Evolutionary conservation across 2,797 vertebrate species (phyloP).

Genomic region (Emys orbicularis): DNA sequence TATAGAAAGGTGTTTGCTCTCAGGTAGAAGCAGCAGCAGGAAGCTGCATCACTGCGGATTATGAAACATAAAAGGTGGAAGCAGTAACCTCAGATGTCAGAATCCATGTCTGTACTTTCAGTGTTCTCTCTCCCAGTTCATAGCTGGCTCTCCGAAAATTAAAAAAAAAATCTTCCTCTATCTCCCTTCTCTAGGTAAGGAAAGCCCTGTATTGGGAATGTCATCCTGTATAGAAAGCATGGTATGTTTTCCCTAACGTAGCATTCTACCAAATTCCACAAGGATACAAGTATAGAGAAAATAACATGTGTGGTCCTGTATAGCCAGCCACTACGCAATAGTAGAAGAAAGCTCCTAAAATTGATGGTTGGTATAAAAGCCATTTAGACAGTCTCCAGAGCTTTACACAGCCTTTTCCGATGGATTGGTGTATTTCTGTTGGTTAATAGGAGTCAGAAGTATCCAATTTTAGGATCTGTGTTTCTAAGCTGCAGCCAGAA

Average conservation of each 20-base stretch:
- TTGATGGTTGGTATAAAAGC: neutral
- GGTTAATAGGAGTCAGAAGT: neutral
- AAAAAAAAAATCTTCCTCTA: neutral
- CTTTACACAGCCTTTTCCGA: neutral
- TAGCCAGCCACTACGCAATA: neutral
- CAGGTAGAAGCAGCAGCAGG: neutral
- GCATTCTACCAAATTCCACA: neutral
- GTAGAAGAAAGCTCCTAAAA: neutral
- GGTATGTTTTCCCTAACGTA: neutral
- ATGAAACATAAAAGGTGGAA: neutral
- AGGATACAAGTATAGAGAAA: neutral
- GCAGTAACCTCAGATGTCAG: neutral
- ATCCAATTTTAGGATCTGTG: neutral
- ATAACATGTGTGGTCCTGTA: neutral
- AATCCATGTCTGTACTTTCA: neutral
- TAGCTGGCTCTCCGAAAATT: neutral
- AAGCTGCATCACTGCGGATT: neutral
- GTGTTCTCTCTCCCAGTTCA: constrained; percentile 32
- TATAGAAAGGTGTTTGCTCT: neutral
- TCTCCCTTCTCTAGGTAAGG: neutral
- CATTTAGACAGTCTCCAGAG: neutral
- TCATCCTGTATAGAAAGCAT: constrained; percentile 25
- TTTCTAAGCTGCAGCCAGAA: neutral
- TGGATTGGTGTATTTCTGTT: neutral
- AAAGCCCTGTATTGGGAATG: neutral